Base-by-base conservation (phyloP, 2,888 invertebrate species). In the Liposcelis brunnea region DNA sequence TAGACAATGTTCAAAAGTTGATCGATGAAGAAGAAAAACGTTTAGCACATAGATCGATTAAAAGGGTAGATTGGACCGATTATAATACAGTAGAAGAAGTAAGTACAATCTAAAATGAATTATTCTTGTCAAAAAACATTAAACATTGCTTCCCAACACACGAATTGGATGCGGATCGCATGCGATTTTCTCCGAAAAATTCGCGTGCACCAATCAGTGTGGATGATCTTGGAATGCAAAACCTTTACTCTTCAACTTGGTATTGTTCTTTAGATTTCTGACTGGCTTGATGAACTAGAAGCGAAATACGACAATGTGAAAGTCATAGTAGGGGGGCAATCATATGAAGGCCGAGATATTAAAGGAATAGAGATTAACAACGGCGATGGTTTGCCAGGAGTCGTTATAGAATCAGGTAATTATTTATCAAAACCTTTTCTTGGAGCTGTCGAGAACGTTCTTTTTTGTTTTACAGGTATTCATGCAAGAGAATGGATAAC, bases 401-500 rank as follows among this genome's bases (percentile, higher is more conserved):
- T 49, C 11, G 43, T 48, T 36, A 4, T 49, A 4, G 49, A 49
- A 31, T 33, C 43, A 45, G 35, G 16, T 11, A 11, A n/a, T 10
- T n/a, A n/a, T 32, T 11, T 11, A n/a, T 11, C 32, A 32, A 32
- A 32, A 11, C 32, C 10, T 32, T n/a, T n/a, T n/a, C n/a, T n/a
- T n/a, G n/a, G n/a, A n/a, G n/a, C n/a, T n/a, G n/a, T n/a, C n/a
- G n/a, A n/a, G n/a, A n/a, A 42, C 42, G 42, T 42, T 18, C 40
- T 21, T 4, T 11, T 40, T n/a, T n/a, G n/a, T n/a, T n/a, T n/a
- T n/a, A n/a, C 6, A 19, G 56, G 56, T 18, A 58, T 59, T 42
- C 58, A 59, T 46, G 57, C 58, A 10, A 47, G 55, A 61, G 68
- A 68, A 55, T 67, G 67, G 68, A 63, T 68, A n/a, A 57, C 66